These are phyloP conservation scores for Darevskia mixta DNA, from an alignment of 2,797 vertebrate genomes.

Conservation along the genomic window DNA sequence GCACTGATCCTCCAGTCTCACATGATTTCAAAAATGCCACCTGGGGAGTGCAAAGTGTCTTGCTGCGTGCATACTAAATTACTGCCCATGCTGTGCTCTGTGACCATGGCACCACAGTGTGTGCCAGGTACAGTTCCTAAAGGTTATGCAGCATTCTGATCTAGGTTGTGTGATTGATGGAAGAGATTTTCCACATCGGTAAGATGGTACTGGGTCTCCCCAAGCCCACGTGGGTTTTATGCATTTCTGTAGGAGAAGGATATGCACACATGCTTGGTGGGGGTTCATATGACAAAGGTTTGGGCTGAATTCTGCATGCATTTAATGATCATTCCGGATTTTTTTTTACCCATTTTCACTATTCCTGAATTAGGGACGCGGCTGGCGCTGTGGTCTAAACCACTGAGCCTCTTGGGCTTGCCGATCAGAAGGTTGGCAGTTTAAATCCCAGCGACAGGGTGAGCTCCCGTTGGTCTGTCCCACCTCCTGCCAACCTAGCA, in stretches of 20 bases:
- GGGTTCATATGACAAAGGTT: no score
- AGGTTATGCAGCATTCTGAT: neutral
- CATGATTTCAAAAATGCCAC: conserved; percentile 65
- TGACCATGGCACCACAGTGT: conserved; percentile 38
- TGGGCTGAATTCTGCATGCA: neutral
- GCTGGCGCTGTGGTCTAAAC: no score
- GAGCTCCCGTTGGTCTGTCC: no score
- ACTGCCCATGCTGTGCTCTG: conserved; percentile 53
- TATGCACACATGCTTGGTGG: neutral
- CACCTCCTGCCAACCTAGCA: no score
- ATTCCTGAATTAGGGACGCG: neutral
- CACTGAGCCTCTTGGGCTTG: no score
- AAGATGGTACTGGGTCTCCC: neutral
- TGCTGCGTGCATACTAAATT: conserved; percentile 53
- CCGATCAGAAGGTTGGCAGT: no score
- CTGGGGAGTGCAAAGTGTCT: conserved; percentile 75
- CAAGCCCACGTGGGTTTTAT: neutral
- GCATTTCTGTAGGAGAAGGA: neutral
- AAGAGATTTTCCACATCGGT: neutral
- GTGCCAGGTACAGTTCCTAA: neutral
- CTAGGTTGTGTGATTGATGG: neutral
- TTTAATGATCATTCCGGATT: neutral
- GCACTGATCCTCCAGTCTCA: conserved; percentile 57
- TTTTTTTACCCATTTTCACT: neutral
- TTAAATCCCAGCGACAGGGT: no score